These are phyloP conservation scores for Troides aeacus DNA, from an alignment of 2,888 invertebrate genomes.

Conservation along the genomic window DNA sequence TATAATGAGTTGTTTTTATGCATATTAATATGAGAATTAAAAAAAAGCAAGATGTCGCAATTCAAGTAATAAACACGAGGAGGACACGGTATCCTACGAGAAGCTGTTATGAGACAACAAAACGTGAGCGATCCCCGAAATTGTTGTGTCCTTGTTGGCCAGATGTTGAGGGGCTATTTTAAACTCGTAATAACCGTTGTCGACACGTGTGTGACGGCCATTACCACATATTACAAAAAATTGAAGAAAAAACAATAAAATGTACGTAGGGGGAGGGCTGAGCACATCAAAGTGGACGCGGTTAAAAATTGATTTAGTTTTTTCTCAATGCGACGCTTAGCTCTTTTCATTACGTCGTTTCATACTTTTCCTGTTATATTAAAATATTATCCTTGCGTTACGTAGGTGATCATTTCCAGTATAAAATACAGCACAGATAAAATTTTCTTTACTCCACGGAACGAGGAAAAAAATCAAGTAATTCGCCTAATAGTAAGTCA, in stretches of 20 bases:
- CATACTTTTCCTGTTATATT: not conserved
- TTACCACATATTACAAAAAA: conserved; percentile 80
- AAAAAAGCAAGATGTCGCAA: not conserved
- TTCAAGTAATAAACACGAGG: conserved; percentile 23
- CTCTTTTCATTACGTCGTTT: not conserved
- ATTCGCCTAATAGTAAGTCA: no score
- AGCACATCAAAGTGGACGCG: conserved; percentile 56
- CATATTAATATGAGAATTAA: not conserved
- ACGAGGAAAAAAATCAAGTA: no score
- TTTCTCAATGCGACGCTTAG: conserved; percentile 38
- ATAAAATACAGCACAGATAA: no score
- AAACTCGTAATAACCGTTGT: conserved; percentile 77
- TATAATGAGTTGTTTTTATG: not conserved
- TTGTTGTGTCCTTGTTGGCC: conserved; percentile 54
- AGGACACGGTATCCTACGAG: conserved; percentile 26
- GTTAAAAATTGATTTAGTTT: conserved; percentile 65
- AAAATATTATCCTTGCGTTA: no score
- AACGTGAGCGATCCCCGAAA: conserved; percentile 60
- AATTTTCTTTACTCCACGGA: no score
- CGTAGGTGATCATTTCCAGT: no score
- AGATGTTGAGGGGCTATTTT: conserved; percentile 73
- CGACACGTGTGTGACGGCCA: conserved; percentile 77
- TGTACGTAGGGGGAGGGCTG: conserved; percentile 42
- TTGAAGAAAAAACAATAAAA: conserved; percentile 77
- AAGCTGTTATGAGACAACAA: conserved; percentile 41